Conservation (phyloP, 2,888 invertebrate species). For the Tinea trinotella region DNA sequence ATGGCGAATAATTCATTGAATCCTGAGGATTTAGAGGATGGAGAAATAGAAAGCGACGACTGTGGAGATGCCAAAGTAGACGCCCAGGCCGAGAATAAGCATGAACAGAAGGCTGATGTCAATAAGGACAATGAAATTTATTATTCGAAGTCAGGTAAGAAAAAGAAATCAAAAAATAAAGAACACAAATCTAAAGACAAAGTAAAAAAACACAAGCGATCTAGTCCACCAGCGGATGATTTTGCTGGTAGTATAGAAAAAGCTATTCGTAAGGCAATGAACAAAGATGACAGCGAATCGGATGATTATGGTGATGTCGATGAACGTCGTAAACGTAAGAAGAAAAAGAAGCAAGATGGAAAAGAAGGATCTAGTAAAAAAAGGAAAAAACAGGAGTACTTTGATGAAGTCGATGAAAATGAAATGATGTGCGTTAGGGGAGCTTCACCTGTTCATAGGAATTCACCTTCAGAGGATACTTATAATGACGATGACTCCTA, state of each 20-base stretch:
- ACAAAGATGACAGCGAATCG: conserved; percentile 73
- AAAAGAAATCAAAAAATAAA: conserved; percentile 58
- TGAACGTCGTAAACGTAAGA: conserved; percentile 66
- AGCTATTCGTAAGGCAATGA: conserved; percentile 81
- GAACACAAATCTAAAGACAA: conserved; percentile 67
- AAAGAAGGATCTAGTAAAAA: conserved; percentile 74
- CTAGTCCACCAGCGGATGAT: conserved; percentile 74
- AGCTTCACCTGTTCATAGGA: conserved; percentile 75
- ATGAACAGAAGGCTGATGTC: conserved; percentile 33
- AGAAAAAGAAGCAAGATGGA: conserved; percentile 71
- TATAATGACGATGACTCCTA: conserved; percentile 69
- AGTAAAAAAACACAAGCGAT: conserved; percentile 61
- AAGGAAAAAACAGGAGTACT: conserved; percentile 66
- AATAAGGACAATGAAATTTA: conserved; percentile 45
- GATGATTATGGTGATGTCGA: conserved; percentile 56
- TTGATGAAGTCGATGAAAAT: conserved; percentile 79
- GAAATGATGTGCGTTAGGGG: conserved; percentile 87
- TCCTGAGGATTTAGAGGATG: conserved; percentile 84
- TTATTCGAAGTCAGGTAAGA: conserved; percentile 60
- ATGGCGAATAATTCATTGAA: conserved; percentile 25
- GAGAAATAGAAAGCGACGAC: conserved; percentile 81
- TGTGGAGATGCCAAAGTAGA: conserved; percentile 33
- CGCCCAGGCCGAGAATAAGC: conserved; percentile 49
- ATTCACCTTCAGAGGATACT: conserved; percentile 35
- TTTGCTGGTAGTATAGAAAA: conserved; percentile 86